phyloP scores from a whole-genome alignment of 1,140 invertebrate species.

The Drosophila simulans region DNA sequence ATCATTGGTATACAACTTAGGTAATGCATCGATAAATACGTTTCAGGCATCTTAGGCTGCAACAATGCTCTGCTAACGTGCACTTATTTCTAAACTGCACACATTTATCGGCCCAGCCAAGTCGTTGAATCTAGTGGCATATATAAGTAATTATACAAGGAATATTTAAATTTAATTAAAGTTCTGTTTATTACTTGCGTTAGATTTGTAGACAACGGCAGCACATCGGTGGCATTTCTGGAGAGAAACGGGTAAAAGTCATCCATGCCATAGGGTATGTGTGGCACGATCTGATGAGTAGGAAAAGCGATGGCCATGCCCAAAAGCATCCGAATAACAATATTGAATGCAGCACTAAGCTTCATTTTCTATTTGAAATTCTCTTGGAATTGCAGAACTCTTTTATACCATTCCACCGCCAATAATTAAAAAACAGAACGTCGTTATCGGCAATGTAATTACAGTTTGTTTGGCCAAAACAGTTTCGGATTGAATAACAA shows the following conservation, averaged over 20 bases:
- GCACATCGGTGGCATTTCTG: background rate
- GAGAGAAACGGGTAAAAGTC: background rate
- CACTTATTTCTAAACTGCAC: background rate
- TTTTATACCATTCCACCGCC: conserved; percentile 3
- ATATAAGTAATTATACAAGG: background rate
- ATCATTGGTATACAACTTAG: background rate
- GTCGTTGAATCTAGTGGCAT: background rate
- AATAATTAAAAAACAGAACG: background rate
- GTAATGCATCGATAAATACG: background rate
- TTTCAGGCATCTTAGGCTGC: conserved; percentile 13
- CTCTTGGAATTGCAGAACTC: background rate
- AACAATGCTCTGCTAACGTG: conserved; percentile 24
- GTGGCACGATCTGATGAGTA: background rate
- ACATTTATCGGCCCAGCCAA: conserved; percentile 10
- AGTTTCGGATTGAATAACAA: conserved; percentile 5
- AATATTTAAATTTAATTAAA: background rate
- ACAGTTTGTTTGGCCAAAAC: conserved; percentile 16
- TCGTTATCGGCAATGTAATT: background rate
- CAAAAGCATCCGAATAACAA: background rate
- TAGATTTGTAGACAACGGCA: conserved; percentile 8
- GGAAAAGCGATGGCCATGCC: background rate
- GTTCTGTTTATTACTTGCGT: conserved; percentile 1
- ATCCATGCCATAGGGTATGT: background rate
- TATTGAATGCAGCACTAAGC: background rate
- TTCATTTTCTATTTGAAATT: conserved; percentile 1